phyloP scores from a whole-genome alignment of 1,140 invertebrate genomes.

The Drosophila bifasciata region DNA sequence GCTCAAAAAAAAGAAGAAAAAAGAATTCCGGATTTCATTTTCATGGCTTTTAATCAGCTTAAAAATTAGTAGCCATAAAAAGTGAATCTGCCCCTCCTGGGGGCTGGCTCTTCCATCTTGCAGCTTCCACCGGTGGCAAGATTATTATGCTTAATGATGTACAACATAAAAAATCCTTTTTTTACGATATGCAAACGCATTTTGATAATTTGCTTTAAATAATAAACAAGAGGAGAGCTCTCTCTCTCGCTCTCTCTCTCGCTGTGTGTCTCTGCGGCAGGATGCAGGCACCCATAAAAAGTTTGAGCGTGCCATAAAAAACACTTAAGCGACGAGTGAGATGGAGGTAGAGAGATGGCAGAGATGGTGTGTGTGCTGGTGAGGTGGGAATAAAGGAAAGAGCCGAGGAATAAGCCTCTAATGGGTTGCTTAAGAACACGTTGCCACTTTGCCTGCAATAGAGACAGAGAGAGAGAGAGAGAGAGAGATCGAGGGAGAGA shows the following conservation, averaged over 20 bases:
- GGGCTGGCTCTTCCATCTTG: no score
- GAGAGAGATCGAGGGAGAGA: slow-evolving; percentile 10
- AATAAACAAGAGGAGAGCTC: slow-evolving; percentile 44
- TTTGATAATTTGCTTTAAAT: slow-evolving; percentile 62
- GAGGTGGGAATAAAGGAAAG: neutral
- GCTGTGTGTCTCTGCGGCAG: slow-evolving; percentile 6
- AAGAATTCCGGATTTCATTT: slow-evolving; percentile 44
- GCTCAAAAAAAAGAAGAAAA: slow-evolving; percentile 21
- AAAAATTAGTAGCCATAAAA: slow-evolving; percentile 63
- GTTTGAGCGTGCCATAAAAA: slow-evolving; percentile 58
- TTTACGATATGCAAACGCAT: slow-evolving; percentile 60
- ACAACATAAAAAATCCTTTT: slow-evolving; percentile 59
- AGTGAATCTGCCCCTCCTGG: neutral
- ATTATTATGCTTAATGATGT: slow-evolving; percentile 61
- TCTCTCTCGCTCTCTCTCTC: neutral
- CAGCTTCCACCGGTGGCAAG: slow-evolving; percentile 27
- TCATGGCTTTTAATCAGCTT: slow-evolving; percentile 63
- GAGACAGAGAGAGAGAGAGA: neutral
- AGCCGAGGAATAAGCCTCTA: slow-evolving; percentile 25
- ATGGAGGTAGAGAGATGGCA: neutral
- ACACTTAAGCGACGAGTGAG: slow-evolving; percentile 46
- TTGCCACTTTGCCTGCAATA: slow-evolving; percentile 45
- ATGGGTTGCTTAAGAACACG: slow-evolving; percentile 60
- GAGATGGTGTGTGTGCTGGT: neutral
- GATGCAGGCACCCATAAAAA: slow-evolving; percentile 59